Percentiles rank a stretch among this genome's conserved stretches.
phyloP scores from a whole-genome alignment of 2,888 invertebrate species.

The Acrocyrtus sp. region DNA sequence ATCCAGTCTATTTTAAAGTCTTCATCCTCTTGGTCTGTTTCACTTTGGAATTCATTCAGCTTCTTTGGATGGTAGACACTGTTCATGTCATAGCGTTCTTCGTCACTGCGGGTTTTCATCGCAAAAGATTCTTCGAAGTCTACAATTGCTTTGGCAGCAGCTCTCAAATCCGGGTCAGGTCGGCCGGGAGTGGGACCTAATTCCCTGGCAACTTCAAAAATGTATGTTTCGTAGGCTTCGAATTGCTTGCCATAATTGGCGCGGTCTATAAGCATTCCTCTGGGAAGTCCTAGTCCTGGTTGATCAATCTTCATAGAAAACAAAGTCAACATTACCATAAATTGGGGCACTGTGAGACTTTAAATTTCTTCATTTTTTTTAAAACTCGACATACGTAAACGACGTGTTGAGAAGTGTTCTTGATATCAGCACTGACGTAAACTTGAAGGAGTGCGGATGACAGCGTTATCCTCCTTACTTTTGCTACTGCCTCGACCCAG shows the following conservation, averaged over 20 bases:
- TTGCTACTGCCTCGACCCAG: conserved; percentile 36
- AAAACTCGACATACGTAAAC: conserved; percentile 55
- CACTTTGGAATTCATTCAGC: conserved; percentile 48
- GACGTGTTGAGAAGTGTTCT: conserved; percentile 42
- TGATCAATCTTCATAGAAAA: conserved; percentile 52
- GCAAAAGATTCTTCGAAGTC: conserved; percentile 56
- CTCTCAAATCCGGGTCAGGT: conserved; percentile 14
- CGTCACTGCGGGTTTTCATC: conserved; percentile 49
- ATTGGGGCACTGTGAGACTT: too few relatives aligned
- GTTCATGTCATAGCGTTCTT: conserved; percentile 52
- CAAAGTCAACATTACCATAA: neutral
- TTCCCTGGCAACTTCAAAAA: conserved; percentile 43
- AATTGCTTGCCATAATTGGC: conserved; percentile 42
- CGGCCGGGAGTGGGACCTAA: conserved; percentile 15
- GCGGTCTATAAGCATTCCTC: conserved; percentile 43
- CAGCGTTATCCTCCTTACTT: conserved; percentile 34
- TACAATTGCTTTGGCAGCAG: conserved; percentile 48
- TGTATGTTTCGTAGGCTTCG: conserved; percentile 50
- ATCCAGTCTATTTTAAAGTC: conserved; percentile 37
- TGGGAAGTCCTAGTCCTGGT: conserved; percentile 44
- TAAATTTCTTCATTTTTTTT: neutral
- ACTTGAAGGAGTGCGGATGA: conserved; percentile 35
- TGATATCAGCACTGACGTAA: conserved; percentile 51
- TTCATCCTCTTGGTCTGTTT: conserved; percentile 37
- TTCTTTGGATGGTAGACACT: conserved; percentile 55